Conservation (phyloP, 2,113 vertebrate species). For the Mungos mungo region DNA sequence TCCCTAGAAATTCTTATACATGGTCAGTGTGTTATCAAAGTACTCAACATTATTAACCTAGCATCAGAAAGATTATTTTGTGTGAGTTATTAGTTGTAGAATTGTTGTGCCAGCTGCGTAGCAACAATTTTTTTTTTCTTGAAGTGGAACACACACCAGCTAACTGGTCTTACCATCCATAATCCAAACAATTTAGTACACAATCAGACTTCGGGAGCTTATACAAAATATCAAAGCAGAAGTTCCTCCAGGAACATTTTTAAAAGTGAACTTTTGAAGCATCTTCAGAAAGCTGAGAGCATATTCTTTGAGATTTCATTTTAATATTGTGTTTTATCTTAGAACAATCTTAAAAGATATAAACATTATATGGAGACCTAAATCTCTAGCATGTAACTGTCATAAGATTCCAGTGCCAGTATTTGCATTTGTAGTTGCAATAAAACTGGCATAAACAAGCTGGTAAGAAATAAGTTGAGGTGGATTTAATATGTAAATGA, state of each 20-base stretch:
- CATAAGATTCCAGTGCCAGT: not conserved
- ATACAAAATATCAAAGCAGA: not conserved
- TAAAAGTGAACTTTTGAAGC: not conserved
- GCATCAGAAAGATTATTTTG: not conserved
- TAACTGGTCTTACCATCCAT: not conserved
- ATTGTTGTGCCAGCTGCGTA: not conserved
- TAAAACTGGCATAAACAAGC: not conserved
- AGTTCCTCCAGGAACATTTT: not conserved
- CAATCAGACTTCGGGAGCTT: not conserved
- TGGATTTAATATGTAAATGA: slow-evolving; percentile 15
- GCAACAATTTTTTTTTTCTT: not conserved
- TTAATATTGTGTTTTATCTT: not conserved
- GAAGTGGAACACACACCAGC: not conserved
- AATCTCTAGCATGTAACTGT: not conserved
- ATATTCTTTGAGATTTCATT: not conserved
- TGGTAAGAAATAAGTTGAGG: not conserved
- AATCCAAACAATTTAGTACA: not conserved
- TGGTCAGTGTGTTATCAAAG: not conserved
- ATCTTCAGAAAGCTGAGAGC: not conserved
- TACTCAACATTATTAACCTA: not conserved
- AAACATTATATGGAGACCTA: not conserved
- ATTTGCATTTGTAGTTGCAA: slow-evolving; percentile 19
- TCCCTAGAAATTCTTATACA: not conserved
- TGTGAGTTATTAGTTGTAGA: not conserved
- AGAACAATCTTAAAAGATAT: not conserved